Evolutionary conservation across 1,140 invertebrate species (phyloP).

Genomic region (Neoseiulus cucumeris): DNA sequence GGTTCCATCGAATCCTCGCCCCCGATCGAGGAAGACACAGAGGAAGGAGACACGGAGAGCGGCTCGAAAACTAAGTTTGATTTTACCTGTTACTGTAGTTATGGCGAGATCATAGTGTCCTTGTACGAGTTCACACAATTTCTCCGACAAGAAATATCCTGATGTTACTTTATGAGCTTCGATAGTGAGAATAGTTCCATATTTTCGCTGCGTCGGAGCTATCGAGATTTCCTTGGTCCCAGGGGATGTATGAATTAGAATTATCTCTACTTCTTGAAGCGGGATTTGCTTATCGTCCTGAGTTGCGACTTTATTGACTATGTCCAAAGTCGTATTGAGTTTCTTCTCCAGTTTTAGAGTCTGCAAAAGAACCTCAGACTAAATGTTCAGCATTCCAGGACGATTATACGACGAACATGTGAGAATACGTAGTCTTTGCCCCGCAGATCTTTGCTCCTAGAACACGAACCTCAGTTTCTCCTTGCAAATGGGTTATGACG

Average conservation of each 20-base stretch:
- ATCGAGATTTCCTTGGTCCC: conserved; percentile 42
- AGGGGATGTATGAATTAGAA: conserved; percentile 67
- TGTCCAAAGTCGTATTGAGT: not conserved
- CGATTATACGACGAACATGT: conserved; percentile 8
- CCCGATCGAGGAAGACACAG: no score
- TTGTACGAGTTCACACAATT: conserved; percentile 29
- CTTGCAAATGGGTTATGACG: conserved; percentile 18
- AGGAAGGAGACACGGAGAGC: no score
- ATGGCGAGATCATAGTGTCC: conserved; percentile 73
- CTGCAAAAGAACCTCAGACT: not conserved
- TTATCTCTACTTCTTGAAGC: conserved; percentile 65
- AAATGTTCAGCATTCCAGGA: not conserved
- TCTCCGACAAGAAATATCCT: conserved; percentile 30
- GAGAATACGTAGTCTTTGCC: no score
- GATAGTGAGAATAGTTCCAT: conserved; percentile 34
- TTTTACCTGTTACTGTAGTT: conserved; percentile 69
- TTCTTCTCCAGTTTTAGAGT: conserved; percentile 9
- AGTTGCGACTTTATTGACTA: not conserved
- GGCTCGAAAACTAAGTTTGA: no score
- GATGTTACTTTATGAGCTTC: conserved; percentile 50
- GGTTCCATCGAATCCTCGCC: no score
- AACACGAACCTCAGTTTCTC: conserved; percentile 9
- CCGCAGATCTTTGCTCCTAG: no score
- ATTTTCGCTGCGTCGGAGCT: conserved; percentile 31
- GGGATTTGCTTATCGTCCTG: conserved; percentile 20